Conservation (phyloP, 2,797 vertebrate species). For the Coregonus ussuriensis region DNA sequence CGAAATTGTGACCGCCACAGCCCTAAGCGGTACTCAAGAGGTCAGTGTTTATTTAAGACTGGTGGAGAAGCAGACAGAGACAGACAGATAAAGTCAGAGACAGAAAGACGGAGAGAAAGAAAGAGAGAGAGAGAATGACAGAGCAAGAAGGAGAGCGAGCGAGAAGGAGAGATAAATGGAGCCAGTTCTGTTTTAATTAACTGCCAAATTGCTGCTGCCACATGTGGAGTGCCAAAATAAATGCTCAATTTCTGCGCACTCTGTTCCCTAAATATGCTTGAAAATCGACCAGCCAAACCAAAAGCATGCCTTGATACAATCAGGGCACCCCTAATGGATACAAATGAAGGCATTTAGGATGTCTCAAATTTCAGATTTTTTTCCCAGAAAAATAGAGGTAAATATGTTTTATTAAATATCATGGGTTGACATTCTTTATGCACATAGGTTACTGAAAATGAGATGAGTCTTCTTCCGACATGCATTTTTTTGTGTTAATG, state of each 20-base stretch:
- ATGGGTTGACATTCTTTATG: background rate
- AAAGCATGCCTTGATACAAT: conserved; percentile 32
- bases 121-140: background rate
- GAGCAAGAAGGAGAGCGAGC: conserved; percentile 3
- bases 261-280: conserved; percentile 20
- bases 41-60: background rate
- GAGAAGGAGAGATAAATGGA: conserved; percentile 5
- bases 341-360: conserved; percentile 31
- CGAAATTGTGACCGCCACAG: too few species aligned
- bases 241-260: conserved; percentile 11
- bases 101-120: background rate
- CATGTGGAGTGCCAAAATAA: conserved; percentile 29
- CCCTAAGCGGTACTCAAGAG: conserved; percentile 7
- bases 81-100: background rate
- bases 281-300: conserved; percentile 21
- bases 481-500: background rate
- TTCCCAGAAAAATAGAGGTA: conserved; percentile 19
- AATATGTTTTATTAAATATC: background rate
- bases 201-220: conserved; percentile 25
- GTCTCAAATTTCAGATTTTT: conserved; percentile 34
- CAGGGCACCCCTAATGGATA: conserved; percentile 29
- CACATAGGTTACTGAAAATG: background rate
- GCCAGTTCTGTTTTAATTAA: conserved; percentile 19
- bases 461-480: background rate
- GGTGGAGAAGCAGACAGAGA: background rate